phyloP scores from a whole-genome alignment of 2,113 vertebrate species.

The Notarius quadriscutis region DNA sequence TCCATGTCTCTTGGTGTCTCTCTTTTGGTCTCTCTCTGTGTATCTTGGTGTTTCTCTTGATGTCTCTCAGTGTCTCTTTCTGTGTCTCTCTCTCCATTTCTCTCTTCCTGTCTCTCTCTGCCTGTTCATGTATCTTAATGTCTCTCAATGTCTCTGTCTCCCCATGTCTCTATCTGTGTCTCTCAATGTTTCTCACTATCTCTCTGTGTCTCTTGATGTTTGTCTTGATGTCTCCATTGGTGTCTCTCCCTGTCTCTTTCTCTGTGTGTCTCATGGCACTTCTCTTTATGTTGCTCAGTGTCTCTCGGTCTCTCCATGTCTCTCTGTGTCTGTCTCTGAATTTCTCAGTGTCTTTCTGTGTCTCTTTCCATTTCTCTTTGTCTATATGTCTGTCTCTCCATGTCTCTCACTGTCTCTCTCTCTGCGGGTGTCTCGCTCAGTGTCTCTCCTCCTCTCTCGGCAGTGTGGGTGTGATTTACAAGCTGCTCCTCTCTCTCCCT shows the following conservation, averaged over 20 bases:
- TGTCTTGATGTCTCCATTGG: background rate
- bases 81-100: background rate
- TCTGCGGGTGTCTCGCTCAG: background rate
- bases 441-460: background rate
- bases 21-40: background rate
- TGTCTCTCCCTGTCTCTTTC: background rate
- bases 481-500: slow-evolving; percentile 48
- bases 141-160: background rate
- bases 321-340: background rate
- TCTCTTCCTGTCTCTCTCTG: background rate
- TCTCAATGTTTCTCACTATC: background rate
- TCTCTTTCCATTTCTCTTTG: background rate
- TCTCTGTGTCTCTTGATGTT: background rate
- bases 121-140: background rate
- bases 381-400: background rate
- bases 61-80: background rate
- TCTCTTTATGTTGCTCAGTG: background rate
- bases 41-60: background rate
- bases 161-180: background rate
- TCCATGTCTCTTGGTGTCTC: background rate
- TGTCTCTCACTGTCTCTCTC: background rate
- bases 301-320: background rate
- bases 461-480: slow-evolving; percentile 35
- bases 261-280: background rate
- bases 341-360: background rate